A percentile compares a stretch with the other conserved stretches of the same genome.
phyloP scores from a whole-genome alignment of 1,140 invertebrate species.

The Trialeurodes vaporariorum region DNA sequence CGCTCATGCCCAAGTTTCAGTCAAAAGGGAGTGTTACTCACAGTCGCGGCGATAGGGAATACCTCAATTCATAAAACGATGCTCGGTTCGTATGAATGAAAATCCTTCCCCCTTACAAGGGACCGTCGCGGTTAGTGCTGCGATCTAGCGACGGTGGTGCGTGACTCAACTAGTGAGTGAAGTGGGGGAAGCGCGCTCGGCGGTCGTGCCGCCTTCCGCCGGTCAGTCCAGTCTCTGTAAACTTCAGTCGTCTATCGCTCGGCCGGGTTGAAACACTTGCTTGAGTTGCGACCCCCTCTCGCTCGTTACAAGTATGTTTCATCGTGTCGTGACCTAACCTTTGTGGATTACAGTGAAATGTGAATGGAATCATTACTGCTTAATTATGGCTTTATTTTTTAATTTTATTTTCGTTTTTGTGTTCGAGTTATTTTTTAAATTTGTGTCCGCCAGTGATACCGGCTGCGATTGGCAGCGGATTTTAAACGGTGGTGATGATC shows the following conservation, averaged over 20 bases:
- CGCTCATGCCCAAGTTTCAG: no score
- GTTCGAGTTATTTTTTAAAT: not conserved
- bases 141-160: not conserved
- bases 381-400: not conserved
- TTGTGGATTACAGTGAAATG: not conserved
- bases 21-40: no score
- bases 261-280: not conserved
- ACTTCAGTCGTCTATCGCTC: not conserved
- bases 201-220: not conserved
- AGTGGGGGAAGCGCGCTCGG: not conserved
- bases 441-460: slow-evolving; percentile 28
- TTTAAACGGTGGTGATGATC: slow-evolving; percentile 52
- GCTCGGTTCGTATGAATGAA: not conserved
- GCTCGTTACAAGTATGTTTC: not conserved
- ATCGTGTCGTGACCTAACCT: not conserved
- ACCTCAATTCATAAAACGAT: not conserved
- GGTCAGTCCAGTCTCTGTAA: not conserved
- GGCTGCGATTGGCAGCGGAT: slow-evolving; percentile 43
- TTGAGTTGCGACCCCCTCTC: no score
- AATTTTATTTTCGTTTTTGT: not conserved
- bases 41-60: no score
- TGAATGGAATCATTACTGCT: not conserved
- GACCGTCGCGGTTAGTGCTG: not conserved
- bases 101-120: not conserved
- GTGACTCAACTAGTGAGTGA: not conserved